phyloP scores from a whole-genome alignment of 2,113 vertebrate genomes.

The Elanoides forficatus region DNA sequence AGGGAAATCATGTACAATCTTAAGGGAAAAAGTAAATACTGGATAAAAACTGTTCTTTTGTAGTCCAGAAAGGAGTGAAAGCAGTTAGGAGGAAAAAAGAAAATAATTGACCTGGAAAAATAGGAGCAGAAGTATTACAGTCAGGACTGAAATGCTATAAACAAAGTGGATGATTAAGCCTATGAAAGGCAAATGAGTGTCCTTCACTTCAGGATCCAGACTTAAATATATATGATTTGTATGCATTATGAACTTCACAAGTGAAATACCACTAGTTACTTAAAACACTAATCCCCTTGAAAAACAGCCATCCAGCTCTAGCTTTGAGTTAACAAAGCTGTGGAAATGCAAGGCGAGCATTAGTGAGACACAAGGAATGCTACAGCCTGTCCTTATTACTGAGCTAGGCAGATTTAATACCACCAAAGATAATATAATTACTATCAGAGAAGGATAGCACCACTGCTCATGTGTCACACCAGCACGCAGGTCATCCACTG shows the following conservation, averaged over 20 bases:
- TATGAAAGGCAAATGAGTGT: neutral
- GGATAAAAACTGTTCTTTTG: neutral
- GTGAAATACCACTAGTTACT: neutral
- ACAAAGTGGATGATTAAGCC: neutral
- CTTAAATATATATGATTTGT: neutral
- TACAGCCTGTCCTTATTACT: neutral
- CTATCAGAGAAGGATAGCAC: neutral
- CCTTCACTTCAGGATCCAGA: neutral
- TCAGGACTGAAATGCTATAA: neutral
- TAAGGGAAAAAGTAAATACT: neutral
- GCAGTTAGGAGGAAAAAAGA: neutral
- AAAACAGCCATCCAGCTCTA: neutral
- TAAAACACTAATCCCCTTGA: neutral
- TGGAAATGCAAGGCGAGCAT: neutral
- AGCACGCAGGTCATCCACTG: neutral
- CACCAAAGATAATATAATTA: neutral
- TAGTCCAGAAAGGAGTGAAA: neutral
- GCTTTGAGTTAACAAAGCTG: neutral
- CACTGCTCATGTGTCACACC: neutral
- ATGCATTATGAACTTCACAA: neutral
- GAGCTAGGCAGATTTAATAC: neutral
- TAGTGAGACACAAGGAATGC: neutral
- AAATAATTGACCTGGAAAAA: neutral
- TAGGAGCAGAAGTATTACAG: neutral
- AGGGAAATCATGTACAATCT: neutral